These are phyloP conservation scores for Drosophila mojavensis DNA, from an alignment of 1,140 invertebrate species.

Conservation along the genomic window DNA sequence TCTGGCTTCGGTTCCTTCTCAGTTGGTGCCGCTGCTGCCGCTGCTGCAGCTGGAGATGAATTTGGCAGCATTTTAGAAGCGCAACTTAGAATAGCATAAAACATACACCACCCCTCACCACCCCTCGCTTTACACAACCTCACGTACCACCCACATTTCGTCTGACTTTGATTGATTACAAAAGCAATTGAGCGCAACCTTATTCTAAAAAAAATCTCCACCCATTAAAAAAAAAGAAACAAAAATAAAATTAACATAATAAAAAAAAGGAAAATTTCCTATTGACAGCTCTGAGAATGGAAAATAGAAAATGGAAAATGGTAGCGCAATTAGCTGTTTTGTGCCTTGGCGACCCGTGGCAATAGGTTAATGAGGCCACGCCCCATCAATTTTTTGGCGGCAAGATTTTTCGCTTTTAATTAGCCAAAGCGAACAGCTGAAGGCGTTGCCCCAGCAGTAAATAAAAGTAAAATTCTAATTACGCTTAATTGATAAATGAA, in stretches of 20 bases:
- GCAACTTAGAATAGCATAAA: constrained; percentile 1
- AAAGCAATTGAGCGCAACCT: constrained; percentile 73
- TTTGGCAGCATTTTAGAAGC: constrained; percentile 51
- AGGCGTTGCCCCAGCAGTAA: constrained; percentile 35
- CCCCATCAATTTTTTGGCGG: constrained; percentile 47
- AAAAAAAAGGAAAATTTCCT: constrained; percentile 47
- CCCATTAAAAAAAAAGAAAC: constrained; percentile 11
- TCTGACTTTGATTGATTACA: constrained; percentile 75
- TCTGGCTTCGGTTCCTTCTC: constrained; percentile 7
- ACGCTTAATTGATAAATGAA: constrained; percentile 71
- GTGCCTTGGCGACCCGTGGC: constrained; percentile 12
- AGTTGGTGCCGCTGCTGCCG: neutral
- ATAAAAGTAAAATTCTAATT: constrained; percentile 74
- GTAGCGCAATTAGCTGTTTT: constrained; percentile 52
- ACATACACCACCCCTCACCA: constrained; percentile 8
- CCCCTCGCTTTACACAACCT: neutral
- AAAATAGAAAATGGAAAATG: constrained; percentile 39
- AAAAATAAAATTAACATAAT: constrained; percentile 69
- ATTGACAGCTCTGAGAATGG: constrained; percentile 59
- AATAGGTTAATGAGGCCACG: constrained; percentile 45
- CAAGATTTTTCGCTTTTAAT: constrained; percentile 55
- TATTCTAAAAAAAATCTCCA: constrained; percentile 27
- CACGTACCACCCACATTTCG: constrained; percentile 8
- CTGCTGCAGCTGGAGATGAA: constrained; percentile 16
- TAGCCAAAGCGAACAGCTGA: constrained; percentile 45